Base-by-base conservation (phyloP, 2,797 vertebrate species). In the Urocyon cinereoargenteus region DNA sequence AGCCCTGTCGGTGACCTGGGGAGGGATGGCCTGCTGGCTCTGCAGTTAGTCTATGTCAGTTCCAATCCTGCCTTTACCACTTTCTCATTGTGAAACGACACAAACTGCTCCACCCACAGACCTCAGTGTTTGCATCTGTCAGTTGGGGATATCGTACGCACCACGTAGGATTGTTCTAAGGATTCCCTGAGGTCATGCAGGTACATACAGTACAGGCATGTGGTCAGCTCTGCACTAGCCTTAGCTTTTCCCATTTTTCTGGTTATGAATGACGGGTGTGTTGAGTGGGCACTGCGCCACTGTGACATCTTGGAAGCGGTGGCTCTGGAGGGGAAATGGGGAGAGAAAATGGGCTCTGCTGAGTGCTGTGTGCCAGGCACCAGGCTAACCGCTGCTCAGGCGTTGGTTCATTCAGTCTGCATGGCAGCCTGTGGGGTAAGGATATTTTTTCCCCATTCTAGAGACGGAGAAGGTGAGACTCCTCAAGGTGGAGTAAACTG, bases 161-260 rank as follows among this genome's bases (percentile, higher is more conserved):
- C 57, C 45, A 9, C 16, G 18, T 6, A 68, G 26, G 57, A 24
- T 3, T 70, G 59, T 61, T 36, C 0, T 8, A 68, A 61, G 19
- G 62, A 55, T 40, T 24, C 4, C 13, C 3, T 66, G 45, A 87
- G 68, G 84, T 24, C 24, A 45, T 7, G 40, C 40, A 7, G 3
- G 1, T 5, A 1, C n/a, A 6, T 34, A 21, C 49, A 78, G 26
- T 31, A 21, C 3, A 21, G 24, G 62, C 2, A 0, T 28, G 2
- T 1, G 21, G 34, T 26, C 40, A 14, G 6, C 26, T 49, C 40
- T 83, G 87, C 34, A 10, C 7, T 9, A 34, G 45, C 5, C 1
- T 14, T 9, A 11, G 12, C 22, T 55, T 31, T 31, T 72, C 77
- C 64, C 34, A 6, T 45, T 49, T 61, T 70, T 36, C 14, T 90